Evolutionary conservation across 1,140 invertebrate species (phyloP).

Genomic region (Drosophila serrata): DNA sequence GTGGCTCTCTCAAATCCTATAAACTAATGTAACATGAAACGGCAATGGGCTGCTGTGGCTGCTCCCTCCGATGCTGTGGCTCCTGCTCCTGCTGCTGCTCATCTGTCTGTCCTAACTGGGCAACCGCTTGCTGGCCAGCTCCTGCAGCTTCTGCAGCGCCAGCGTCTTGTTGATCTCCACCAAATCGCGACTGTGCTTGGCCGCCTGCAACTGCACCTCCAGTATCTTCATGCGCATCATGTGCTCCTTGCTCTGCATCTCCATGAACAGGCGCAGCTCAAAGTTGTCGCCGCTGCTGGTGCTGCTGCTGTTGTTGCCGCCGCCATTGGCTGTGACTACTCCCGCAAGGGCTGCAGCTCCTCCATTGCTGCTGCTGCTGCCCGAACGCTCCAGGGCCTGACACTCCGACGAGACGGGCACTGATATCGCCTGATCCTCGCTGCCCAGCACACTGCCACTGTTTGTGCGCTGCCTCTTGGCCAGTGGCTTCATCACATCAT

Average conservation of each 20-base stretch:
- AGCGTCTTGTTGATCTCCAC: constrained; percentile 85
- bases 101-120: constrained; percentile 64
- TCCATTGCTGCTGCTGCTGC: constrained; percentile 38
- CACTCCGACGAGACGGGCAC: constrained; percentile 42
- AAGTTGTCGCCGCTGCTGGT: constrained; percentile 42
- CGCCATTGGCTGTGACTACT: neutral
- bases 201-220: constrained; percentile 83
- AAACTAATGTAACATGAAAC: constrained; percentile 70
- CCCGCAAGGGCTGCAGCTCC: constrained; percentile 1
- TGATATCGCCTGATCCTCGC: constrained; percentile 53
- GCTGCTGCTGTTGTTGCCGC: constrained; percentile 2
- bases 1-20: constrained; percentile 39
- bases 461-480: constrained; percentile 75
- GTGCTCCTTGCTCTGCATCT: constrained; percentile 85
- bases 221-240: constrained; percentile 84
- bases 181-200: constrained; percentile 82
- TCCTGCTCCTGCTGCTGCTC: constrained; percentile 7
- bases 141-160: constrained; percentile 81
- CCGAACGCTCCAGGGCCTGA: constrained; percentile 59
- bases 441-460: constrained; percentile 56
- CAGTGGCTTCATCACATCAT: constrained; percentile 57
- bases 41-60: constrained; percentile 24
- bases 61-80: constrained; percentile 10
- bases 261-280: constrained; percentile 80
- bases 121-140: constrained; percentile 77